These are phyloP conservation scores for rat (Rattus norvegicus) DNA, from an alignment of 2,113 vertebrate genomes.

Conservation along the genomic window DNA sequence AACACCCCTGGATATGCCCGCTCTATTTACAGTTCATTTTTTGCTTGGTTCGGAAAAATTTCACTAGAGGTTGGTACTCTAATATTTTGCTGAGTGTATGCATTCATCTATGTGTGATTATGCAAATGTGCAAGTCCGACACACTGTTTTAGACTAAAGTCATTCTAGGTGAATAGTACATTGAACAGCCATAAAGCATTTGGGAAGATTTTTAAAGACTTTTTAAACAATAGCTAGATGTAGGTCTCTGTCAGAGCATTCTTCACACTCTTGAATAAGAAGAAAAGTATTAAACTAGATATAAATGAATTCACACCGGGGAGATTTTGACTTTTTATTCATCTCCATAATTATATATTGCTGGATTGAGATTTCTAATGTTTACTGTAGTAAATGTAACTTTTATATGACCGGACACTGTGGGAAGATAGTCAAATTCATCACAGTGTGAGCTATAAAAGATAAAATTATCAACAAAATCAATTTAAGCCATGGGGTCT, in stretches of 20 bases:
- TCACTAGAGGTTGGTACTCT: slow-evolving; percentile 93
- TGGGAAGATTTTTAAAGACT: neutral
- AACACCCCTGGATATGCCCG: slow-evolving; percentile 97
- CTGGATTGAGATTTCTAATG: slow-evolving; percentile 56
- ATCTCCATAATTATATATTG: slow-evolving; percentile 49
- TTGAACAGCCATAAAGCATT: neutral
- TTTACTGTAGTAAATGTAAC: slow-evolving; percentile 48
- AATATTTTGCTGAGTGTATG: neutral
- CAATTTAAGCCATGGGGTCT: neutral
- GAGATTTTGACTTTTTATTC: slow-evolving; percentile 47
- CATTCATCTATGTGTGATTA: neutral
- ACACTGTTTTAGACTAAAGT: neutral
- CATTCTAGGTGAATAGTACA: slow-evolving; percentile 12
- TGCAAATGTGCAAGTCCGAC: neutral
- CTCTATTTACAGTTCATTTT: slow-evolving; percentile 98
- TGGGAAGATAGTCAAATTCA: slow-evolving; percentile 34
- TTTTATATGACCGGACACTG: slow-evolving; percentile 13
- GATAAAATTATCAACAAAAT: slow-evolving; percentile 46
- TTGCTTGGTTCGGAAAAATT: slow-evolving; percentile 99
- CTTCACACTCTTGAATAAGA: neutral
- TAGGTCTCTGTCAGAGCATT: neutral
- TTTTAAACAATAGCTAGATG: neutral
- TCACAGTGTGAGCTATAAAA: neutral
- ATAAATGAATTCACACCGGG: slow-evolving; percentile 50
- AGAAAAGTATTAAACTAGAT: slow-evolving; percentile 48